Evolutionary conservation across 2,888 invertebrate species (phyloP).

Genomic region (Orthosia gracilis): DNA sequence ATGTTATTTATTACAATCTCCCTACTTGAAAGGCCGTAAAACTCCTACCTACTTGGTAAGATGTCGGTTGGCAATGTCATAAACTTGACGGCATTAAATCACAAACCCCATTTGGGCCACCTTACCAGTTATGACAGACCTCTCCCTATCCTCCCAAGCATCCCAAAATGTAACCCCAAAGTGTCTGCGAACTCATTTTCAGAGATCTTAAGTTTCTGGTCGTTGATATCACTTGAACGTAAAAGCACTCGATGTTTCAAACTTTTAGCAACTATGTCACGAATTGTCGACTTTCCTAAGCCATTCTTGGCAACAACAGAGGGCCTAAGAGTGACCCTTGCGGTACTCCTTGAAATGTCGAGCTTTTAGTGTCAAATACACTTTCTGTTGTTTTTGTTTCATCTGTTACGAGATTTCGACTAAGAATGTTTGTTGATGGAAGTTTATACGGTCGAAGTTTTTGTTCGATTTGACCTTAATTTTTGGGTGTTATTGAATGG

Average conservation of each 20-base stretch:
- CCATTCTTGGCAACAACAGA: slow-evolving; percentile 83
- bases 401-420: slow-evolving; percentile 64
- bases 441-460: slow-evolving; percentile 44
- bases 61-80: slow-evolving; percentile 79
- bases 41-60: slow-evolving; percentile 78
- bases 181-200: slow-evolving; percentile 53
- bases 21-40: slow-evolving; percentile 71
- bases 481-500: slow-evolving; percentile 41
- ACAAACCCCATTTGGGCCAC: slow-evolving; percentile 78
- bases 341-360: slow-evolving; percentile 79
- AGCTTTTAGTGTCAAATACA: slow-evolving; percentile 85
- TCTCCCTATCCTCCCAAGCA: slow-evolving; percentile 44
- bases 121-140: slow-evolving; percentile 71
- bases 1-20: slow-evolving; percentile 76
- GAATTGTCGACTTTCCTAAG: slow-evolving; percentile 81
- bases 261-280: slow-evolving; percentile 88
- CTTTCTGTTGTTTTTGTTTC: slow-evolving; percentile 68
- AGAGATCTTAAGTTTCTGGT: slow-evolving; percentile 73
- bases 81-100: slow-evolving; percentile 85
- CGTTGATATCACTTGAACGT: slow-evolving; percentile 77
- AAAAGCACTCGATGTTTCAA: slow-evolving; percentile 88
- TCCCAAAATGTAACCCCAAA: slow-evolving; percentile 49
- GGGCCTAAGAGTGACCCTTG: slow-evolving; percentile 86
- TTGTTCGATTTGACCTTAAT: slow-evolving; percentile 30
- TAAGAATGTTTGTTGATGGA: slow-evolving; percentile 51